Evolutionary conservation across 2,888 invertebrate species (phyloP).

Genomic region (Ischnus inquisitorius): DNA sequence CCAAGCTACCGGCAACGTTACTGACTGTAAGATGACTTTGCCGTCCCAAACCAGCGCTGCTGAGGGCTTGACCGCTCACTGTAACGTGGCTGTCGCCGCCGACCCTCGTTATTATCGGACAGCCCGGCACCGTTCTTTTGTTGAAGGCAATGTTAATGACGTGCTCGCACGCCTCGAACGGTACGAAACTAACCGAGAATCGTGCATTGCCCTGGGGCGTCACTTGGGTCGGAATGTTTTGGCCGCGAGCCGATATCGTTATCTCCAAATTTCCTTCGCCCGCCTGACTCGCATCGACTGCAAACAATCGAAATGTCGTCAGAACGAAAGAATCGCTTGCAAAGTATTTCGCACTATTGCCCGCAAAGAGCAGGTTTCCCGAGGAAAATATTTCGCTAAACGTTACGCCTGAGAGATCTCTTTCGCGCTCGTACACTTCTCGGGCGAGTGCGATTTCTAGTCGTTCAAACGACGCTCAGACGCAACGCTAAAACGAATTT

Average conservation of each 20-base stretch:
- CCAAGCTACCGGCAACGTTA: constrained; percentile 94
- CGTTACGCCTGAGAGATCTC: too few species aligned
- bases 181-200: constrained; percentile 98
- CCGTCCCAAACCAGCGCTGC: constrained; percentile 84
- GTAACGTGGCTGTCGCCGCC: constrained; percentile 88
- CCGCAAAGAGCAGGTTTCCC: too few species aligned
- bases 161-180: constrained; percentile 97
- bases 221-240: constrained; percentile 98
- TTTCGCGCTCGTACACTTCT: too few species aligned
- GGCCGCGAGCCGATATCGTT: constrained; percentile 96
- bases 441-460: too few species aligned
- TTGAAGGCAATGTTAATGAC: constrained; percentile 99
- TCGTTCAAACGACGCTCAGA: too few species aligned
- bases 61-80: constrained; percentile 88
- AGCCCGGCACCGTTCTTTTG: constrained; percentile 94
- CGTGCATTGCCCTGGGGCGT: constrained; percentile 95
- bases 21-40: constrained; percentile 84
- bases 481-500: too few species aligned
- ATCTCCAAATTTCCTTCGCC: constrained; percentile 99
- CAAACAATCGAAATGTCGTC: constrained; percentile 57
- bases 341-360: too few species aligned
- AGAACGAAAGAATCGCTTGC: neutral
- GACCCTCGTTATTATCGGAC: constrained; percentile 95
- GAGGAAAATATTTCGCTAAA: too few species aligned
- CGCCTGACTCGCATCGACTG: constrained; percentile 97